Evolutionary conservation across 1,140 invertebrate species (phyloP), one percentile per base, ranked within the genome.

Genomic region (Aphelinus atriplicis): DNA sequence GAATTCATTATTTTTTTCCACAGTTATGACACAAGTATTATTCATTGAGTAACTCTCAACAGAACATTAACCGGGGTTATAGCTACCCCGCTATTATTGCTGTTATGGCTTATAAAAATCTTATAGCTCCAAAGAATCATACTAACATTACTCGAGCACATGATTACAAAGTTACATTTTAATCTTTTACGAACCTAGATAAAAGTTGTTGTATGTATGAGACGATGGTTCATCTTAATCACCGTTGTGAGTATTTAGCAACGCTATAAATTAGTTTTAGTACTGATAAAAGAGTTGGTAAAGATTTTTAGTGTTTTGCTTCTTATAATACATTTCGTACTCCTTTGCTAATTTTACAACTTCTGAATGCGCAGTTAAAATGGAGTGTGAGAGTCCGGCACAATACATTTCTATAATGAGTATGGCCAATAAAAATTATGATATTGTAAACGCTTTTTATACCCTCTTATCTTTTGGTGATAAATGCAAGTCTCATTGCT

Each of bases 201-300:
- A 76, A 76, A 71, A 71, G 26, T 66, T 76, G 71, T 68, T 76
- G 26, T 71, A 76, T 76, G 43, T 10, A 62, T 72, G 62, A 67
- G 67, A 53, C 26, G 67, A 76, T 76, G 67, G 71, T 56, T 76
- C 75, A 76, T 76, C 53, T 63, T 56, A 58, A 76, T 9, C 58
- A 60, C 45, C 42, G 68, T 69, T 70, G 57, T 45, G 64, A 65
- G 75, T 62, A 76, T 72, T 76, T 76, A 71, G 75, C 71, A 76
- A 76, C 75, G 75, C 75, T 76, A 76, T 76, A 76, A 76, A 76
- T 76, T 76, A 69, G 42, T 72, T 76, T 76, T 71, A 76, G 69
- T 76, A 72, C 75, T 76, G 75, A 76, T 76, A 76, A 76, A 76
- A 72, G 69, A 76, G 69, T 75, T 71, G 63, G 74, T 71, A 76